Base-by-base conservation (phyloP, 2,797 vertebrate genomes). In the Staurois parvus region DNA sequence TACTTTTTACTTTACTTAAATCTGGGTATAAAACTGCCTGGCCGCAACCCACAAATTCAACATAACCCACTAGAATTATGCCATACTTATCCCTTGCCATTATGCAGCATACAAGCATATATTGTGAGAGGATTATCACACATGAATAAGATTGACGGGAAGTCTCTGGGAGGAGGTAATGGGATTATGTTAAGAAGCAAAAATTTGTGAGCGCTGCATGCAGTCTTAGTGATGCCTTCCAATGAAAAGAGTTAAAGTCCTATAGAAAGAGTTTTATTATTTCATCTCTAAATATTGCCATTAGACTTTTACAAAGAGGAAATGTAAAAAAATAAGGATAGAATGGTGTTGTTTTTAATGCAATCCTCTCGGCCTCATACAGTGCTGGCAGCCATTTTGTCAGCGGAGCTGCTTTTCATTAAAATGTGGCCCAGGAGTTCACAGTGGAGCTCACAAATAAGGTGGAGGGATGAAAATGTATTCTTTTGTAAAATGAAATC, bases 131-230 rank as follows among this genome's bases (percentile, higher is more conserved):
- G 59, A 64, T 64, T 64, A 64, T 64, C 59, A 26, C 59, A 64
- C n/a, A 64, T 64, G 59, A 64, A 64, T 64, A 64, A 24, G 21
- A 64, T 26, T 64, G 59, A 64, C 59, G 59, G 59, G 59, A 64
- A 64, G 59, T 64, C 59, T 64, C 59, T 64, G 59, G 21, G 59
- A 26, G 59, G 59, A 64, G 59, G 59, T 64, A 64, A 64, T 64
- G 59, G 59, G 59, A 64, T 64, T 64, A 64, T 64, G 59, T 64
- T 64, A 64, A 64, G 59, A 64, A 64, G 59, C 24, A 24, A 64
- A 64, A 24, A 64, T 64, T 64, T 64, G 48, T 52, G 48, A 17
- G 48, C 48, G 13, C 48, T 19, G 48, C 48, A 52, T 52, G 59
- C 24, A 64, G 59, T 24, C 59, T 64, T 64, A 64, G 21, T 26